phyloP scores from a whole-genome alignment of 2,888 invertebrate genomes.

The Melitaea athalia region DNA sequence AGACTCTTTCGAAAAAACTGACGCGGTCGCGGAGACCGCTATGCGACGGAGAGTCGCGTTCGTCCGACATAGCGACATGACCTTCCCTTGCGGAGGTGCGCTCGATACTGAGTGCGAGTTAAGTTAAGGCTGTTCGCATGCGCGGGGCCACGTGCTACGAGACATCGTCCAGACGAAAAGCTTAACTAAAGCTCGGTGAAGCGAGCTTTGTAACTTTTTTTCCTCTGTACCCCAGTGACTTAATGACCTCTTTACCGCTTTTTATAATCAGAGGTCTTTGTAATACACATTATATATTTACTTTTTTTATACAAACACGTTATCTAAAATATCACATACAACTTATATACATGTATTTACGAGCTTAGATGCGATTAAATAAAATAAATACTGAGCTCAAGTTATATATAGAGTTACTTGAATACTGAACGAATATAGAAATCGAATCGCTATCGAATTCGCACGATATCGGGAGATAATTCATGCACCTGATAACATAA shows the following conservation, averaged over 20 bases:
- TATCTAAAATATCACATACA: background rate
- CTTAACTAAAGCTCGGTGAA: constrained; percentile 28
- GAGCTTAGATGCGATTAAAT: too few species aligned
- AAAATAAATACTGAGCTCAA: background rate
- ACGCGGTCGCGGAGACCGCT: constrained; percentile 87
- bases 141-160: constrained; percentile 60
- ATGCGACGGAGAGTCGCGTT: constrained; percentile 78
- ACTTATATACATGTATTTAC: too few species aligned
- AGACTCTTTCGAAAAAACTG: constrained; percentile 90
- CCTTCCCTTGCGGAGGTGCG: constrained; percentile 74
- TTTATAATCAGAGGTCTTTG: constrained; percentile 19
- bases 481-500: constrained; percentile 9
- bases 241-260: constrained; percentile 27
- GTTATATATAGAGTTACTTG: background rate
- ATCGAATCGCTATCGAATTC: background rate
- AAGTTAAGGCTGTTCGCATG: constrained; percentile 55
- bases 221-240: constrained; percentile 36
- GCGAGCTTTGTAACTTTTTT: constrained; percentile 27
- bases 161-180: constrained; percentile 61
- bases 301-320: background rate
- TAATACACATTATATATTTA: background rate
- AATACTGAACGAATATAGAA: background rate
- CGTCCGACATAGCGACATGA: constrained; percentile 80
- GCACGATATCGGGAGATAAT: constrained; percentile 5
- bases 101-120: constrained; percentile 71